Evolutionary conservation across 1,140 invertebrate species (phyloP), one percentile per base, ranked within the genome.

Genomic region (Oryctes rhinoceros): DNA sequence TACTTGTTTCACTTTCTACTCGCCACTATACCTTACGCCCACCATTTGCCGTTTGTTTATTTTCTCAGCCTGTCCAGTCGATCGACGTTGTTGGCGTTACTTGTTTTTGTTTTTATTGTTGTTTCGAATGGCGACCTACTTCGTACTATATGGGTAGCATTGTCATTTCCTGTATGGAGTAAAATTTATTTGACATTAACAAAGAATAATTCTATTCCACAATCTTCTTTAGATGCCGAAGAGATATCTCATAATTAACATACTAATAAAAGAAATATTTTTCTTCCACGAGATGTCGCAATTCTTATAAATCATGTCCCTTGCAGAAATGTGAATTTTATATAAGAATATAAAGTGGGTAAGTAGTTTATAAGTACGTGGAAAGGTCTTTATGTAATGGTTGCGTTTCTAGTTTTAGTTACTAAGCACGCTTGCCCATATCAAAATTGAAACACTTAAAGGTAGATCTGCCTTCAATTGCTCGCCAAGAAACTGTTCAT

Each of bases 1-100:
- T 59, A 59, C n/a, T 59, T 59, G n/a, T 59, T 59, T 59, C 53
- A 59, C 53, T 59, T 59, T 59, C 53, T 18, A 59, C 18, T 59
- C n/a, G 53, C 53, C 18, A 59, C 18, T 59, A 15, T 15, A 59
- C n/a, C 53, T 59, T 59, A 59, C 53, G 53, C 53, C 53, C 53
- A 59, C 53, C 53, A 7, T 59, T 59, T 15, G 53, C 15, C 6
- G 53, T 59, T 59, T 59, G n/a, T 59, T 59, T 59, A 53, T 53
- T 2, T 59, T 15, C 53, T 44, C 53, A 59, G 18, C 53, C 53
- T 59, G 18, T n/a, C 53, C 11, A 59, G 53, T 18, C 18, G 6
- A 59, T 15, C 53, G 18, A 18, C 13, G 53, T 18, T 59, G 18
- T 10, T 53, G 49, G 47, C 13, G 49, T 59, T 59, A 59, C 53